Conservation (phyloP, 2,888 invertebrate genomes). For the Drosophila subsilvestris region DNA sequence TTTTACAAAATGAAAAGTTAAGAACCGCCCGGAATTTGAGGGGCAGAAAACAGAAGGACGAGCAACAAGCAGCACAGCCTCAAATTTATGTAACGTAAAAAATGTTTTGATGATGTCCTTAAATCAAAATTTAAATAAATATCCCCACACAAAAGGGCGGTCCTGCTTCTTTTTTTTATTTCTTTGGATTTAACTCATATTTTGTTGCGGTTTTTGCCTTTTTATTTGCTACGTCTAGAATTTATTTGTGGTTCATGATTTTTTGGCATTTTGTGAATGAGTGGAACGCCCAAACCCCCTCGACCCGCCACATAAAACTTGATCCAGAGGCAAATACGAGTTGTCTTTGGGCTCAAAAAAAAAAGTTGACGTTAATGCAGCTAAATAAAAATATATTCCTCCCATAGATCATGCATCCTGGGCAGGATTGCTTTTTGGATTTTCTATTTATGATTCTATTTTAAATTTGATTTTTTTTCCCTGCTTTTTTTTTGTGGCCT, state of each 20-base stretch:
- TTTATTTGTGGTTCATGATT: slow-evolving; percentile 30
- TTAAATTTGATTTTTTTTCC: slow-evolving; percentile 16
- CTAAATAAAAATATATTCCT: slow-evolving; percentile 59
- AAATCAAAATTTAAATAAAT: slow-evolving; percentile 80
- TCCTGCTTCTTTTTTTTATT: slow-evolving; percentile 23
- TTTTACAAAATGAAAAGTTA: slow-evolving; percentile 78
- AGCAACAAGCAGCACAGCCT: slow-evolving; percentile 46
- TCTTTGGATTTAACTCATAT: slow-evolving; percentile 7
- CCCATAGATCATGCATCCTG: slow-evolving; percentile 68
- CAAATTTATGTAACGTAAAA: slow-evolving; percentile 80
- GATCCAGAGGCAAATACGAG: slow-evolving; percentile 33
- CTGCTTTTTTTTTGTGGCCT: slow-evolving; percentile 41
- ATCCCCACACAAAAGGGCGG: slow-evolving; percentile 42
- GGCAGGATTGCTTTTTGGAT: slow-evolving; percentile 65
- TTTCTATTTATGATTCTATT: slow-evolving; percentile 66
- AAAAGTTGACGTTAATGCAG: slow-evolving; percentile 46
- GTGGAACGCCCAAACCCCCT: too few relatives aligned
- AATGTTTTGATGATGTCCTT: slow-evolving; percentile 78
- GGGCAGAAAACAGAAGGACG: slow-evolving; percentile 4
- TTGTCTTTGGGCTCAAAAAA: slow-evolving; percentile 38
- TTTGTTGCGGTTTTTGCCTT: slow-evolving; percentile 26
- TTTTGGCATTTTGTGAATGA: slow-evolving; percentile 21
- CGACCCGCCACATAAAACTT: slow-evolving; percentile 14
- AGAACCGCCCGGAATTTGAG: slow-evolving; percentile 21
- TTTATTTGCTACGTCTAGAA: slow-evolving; percentile 36